Base-by-base conservation (phyloP, 2,113 vertebrate species). In the Crotalus helleri region DNA sequence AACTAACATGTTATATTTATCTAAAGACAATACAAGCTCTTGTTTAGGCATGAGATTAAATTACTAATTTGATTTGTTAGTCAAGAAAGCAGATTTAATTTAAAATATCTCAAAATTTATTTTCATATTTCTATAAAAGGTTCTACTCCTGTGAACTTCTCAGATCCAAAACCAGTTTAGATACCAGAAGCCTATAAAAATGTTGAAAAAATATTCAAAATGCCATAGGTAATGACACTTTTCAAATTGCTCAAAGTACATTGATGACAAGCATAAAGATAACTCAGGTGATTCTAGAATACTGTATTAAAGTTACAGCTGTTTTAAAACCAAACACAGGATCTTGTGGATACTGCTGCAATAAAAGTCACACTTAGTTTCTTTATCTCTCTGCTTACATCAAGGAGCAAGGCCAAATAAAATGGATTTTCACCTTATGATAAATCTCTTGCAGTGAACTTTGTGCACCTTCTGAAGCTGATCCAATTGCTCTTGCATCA, bases 361-460 rank as follows among this genome's bases (percentile, higher is more conserved):
- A 74, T 74, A n/a, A 92, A 74, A 53, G 49, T 1, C 58, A 55
- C 2, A 58, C 1, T 61, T 81, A 44, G 9, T 61, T 46, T 5
- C 12, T 23, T 39, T 39, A 29, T 17, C 21, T 12, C 57, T 26
- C 15, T 74, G 74, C 86, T 26, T 55, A 39, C 33, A 51, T 29
- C 74, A 87, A 39, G 29, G 21, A 69, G 24, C 29, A 49, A 5
- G 69, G 85, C 15, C 24, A 74, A 33, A 10, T 2, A 26, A 39
- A 13, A 85, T 0, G 5, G 0, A 15, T 3, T 89, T 17, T 1
- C 97, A 99, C 99, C 99, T 99, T 99, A 95, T 99, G 99, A 96
- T 99, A 99, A 95, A 99, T 99, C 96, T 99, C 99, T 53, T 99
- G 99, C 95, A 99, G 97, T 29, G 99, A 99, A 97, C 99, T 99